These are phyloP conservation scores for Trematocara unimaculatum DNA, from an alignment of 2,113 vertebrate genomes.

Conservation along the genomic window DNA sequence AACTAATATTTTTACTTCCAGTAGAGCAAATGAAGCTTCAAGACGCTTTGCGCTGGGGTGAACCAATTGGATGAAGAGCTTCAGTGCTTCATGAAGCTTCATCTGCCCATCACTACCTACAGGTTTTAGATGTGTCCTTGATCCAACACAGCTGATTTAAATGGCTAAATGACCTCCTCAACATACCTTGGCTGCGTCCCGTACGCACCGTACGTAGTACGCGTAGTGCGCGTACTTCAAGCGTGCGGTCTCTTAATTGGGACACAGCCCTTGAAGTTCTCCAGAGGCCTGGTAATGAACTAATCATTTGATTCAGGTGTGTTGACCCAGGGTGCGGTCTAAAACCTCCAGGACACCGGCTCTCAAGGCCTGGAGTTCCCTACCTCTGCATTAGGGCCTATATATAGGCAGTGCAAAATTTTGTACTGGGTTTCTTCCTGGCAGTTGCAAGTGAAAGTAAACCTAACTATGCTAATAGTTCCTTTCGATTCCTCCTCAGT, in stretches of 20 bases:
- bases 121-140: background rate
- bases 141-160: background rate
- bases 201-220: no score
- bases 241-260: background rate
- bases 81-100: background rate
- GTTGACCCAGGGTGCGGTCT: background rate
- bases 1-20: no score
- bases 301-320: background rate
- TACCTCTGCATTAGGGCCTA: fast-evolving
- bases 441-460: background rate
- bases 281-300: background rate
- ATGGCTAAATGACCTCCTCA: background rate
- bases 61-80: no score
- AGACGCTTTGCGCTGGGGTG: no score
- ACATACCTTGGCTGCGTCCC: background rate
- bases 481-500: background rate
- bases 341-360: background rate
- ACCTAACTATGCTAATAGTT: background rate
- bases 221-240: background rate
- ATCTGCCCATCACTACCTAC: background rate
- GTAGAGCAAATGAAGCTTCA: no score
- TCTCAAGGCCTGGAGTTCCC: background rate
- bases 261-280: background rate
- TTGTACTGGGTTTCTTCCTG: background rate
- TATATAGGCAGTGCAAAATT: background rate